A percentile compares a stretch with the other conserved stretches of the same genome.
Conservation (phyloP, 2,113 vertebrate species). For the Osmerus mordax region DNA sequence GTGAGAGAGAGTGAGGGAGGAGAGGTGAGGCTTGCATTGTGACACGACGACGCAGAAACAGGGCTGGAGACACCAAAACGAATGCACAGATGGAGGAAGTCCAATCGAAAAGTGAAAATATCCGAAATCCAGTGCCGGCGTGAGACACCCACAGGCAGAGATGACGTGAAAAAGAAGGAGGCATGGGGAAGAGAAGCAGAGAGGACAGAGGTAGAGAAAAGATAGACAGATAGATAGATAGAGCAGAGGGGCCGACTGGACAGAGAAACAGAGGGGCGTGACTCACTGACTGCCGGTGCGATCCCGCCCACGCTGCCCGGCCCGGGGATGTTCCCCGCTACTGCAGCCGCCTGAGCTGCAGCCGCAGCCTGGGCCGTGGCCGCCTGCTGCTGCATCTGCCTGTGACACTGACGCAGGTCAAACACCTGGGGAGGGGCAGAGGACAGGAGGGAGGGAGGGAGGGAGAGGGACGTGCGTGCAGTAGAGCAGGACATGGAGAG, state of each 20-base stretch:
- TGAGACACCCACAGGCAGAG: no score
- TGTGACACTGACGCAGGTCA: slow-evolving; percentile 80
- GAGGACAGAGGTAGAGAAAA: not conserved
- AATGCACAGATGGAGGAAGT: no score
- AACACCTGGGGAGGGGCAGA: slow-evolving; percentile 63
- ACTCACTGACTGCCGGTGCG: slow-evolving; percentile 70
- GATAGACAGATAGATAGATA: not conserved
- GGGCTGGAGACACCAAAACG: no score
- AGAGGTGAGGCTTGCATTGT: no score
- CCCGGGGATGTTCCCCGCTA: slow-evolving; percentile 69
- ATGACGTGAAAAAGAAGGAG: not conserved
- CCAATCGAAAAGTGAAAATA: no score
- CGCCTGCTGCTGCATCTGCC: slow-evolving; percentile 82
- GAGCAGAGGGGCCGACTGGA: not conserved
- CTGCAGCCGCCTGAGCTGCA: slow-evolving; percentile 60
- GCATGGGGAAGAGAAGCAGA: not conserved
- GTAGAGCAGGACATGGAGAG: no score
- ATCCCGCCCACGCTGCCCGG: slow-evolving; percentile 67
- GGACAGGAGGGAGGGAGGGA: not conserved
- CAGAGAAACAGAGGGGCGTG: not conserved
- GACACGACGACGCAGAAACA: no score
- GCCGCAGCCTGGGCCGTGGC: slow-evolving; percentile 67
- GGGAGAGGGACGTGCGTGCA: no score
- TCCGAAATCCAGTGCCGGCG: no score
- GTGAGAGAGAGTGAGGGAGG: no score